Percentiles rank a stretch among this genome's conserved stretches.
Evolutionary conservation across 2,113 vertebrate genomes (phyloP).

Genomic region (Sminthopsis crassicaudata): DNA sequence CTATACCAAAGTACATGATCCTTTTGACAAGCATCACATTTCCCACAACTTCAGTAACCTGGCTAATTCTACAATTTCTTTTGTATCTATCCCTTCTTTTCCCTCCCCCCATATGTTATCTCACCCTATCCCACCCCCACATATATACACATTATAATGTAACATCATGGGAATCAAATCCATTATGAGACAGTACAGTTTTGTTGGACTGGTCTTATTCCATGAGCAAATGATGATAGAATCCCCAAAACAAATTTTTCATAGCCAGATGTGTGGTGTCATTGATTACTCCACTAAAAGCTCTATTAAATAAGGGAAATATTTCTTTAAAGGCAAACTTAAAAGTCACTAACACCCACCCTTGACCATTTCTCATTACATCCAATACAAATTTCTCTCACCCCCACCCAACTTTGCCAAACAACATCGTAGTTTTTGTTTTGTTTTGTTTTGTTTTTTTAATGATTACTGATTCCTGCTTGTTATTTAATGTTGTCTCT

Average conservation of each 20-base stretch:
- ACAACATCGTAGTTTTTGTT: neutral
- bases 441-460: neutral
- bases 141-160: neutral
- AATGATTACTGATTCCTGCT: neutral
- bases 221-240: neutral
- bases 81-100: neutral
- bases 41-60: neutral
- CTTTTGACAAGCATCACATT: neutral
- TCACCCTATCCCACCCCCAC: neutral
- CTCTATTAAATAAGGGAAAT: conserved; percentile 1
- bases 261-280: neutral
- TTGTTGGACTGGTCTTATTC: neutral
- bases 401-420: no score
- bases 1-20: neutral
- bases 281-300: neutral
- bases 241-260: neutral
- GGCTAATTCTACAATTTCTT: neutral
- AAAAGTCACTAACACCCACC: neutral
- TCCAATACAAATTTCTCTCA: neutral
- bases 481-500: neutral
- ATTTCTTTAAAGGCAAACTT: neutral
- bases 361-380: neutral
- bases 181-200: neutral
- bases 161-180: neutral
- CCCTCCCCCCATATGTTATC: neutral